Evolutionary conservation across 2,113 vertebrate species (phyloP), one percentile per base, ranked within the genome.

Genomic region (Nesoenas mayeri): DNA sequence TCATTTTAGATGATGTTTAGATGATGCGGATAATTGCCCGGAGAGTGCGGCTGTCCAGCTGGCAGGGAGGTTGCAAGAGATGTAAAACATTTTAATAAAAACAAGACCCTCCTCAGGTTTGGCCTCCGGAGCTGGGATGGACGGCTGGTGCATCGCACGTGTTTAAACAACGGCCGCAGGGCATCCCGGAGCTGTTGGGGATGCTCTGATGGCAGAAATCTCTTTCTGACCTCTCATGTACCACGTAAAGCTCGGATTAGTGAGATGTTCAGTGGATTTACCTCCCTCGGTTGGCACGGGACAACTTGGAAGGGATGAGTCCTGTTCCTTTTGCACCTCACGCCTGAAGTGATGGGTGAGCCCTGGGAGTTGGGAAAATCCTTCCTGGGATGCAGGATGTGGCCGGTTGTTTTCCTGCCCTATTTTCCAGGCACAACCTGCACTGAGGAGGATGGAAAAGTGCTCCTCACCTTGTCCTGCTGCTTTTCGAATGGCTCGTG

Each of bases 21-120:
- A 95, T 95, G 96, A 96, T 93, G 95, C 67, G 36, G 74, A 40
- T 91, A 90, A 95, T 93, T 83, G 79, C 92, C 65, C 72, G n/a
- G 82, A 85, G 71, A 85, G 83, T 5, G 9, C 34, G 58, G 92
- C 85, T 1, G 1, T 80, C 95, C 94, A 94, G 88, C 82, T 97
- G 93, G 92, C 92, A 80, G 67, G 26, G 91, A 74, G 61, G 47
- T 50, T 79, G 13, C 24, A 67, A 54, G 61, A 85, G 88, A 94
- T 86, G 88, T 95, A 51, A 94, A 93, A 78, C 32, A 48, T 40
- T 32, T 96, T 89, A 96, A 93, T 89, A 90, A 80, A 94, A 96
- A 90, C 90, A 96, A 94, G 90, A 51, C 71, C 88, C 64, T 96
- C 96, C 75, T 93, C 1, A 3, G 13, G 25, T 74, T 84, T 94